These are phyloP conservation scores for Diloba caeruleocephala DNA, from an alignment of 2,888 invertebrate genomes.

Conservation along the genomic window DNA sequence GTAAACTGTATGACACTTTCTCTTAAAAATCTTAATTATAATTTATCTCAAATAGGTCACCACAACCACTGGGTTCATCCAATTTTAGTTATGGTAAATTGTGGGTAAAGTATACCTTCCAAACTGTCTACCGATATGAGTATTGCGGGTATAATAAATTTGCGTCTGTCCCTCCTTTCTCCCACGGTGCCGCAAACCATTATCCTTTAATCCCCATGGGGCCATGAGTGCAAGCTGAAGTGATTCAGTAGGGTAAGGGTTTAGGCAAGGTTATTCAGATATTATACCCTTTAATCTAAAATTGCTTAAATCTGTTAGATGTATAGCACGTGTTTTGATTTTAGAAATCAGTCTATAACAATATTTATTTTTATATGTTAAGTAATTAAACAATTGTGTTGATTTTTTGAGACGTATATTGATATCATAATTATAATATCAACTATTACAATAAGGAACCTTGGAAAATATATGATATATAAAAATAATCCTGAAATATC, in stretches of 20 bases:
- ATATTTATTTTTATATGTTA: too few species aligned
- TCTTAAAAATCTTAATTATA: too few species aligned
- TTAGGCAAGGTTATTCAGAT: conserved; percentile 16
- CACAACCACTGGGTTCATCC: not conserved
- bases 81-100: conserved; percentile 20
- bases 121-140: conserved; percentile 7
- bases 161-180: conserved; percentile 3
- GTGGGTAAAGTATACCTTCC: conserved; percentile 1
- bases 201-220: conserved; percentile 40
- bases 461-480: too few species aligned
- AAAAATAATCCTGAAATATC: too few species aligned
- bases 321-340: not conserved
- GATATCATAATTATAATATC: too few species aligned
- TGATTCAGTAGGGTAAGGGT: conserved; percentile 14
- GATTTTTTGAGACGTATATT: too few species aligned
- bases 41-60: too few species aligned
- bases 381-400: too few species aligned
- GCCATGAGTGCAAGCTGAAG: conserved; percentile 8
- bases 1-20: too few species aligned
- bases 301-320: conserved; percentile 22
- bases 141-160: conserved; percentile 34
- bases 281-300: conserved; percentile 29
- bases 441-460: too few species aligned
- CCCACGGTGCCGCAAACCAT: conserved; percentile 28
- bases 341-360: too few species aligned